Conservation (phyloP, 2,888 invertebrate genomes). For the Hanleya hanleyi region DNA sequence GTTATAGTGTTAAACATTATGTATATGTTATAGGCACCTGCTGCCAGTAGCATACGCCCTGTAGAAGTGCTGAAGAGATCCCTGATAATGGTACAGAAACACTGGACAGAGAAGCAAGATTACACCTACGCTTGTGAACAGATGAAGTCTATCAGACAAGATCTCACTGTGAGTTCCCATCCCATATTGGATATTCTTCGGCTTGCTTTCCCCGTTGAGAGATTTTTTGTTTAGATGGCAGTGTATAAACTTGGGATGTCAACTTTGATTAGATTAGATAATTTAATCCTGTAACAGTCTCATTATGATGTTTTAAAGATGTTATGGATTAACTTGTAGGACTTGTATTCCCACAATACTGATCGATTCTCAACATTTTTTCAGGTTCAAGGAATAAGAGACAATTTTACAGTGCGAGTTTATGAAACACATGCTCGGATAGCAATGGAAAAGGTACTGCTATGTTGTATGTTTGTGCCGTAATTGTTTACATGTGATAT, state of each 20-base stretch:
- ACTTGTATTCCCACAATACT: too few species aligned
- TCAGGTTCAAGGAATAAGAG: conserved; percentile 95
- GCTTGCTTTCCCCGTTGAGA: too few species aligned
- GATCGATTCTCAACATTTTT: too few species aligned
- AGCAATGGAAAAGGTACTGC: conserved; percentile 90
- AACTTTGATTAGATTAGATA: too few species aligned
- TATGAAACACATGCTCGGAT: conserved; percentile 99
- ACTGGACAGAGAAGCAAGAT: conserved; percentile 92
- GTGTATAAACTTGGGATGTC: too few species aligned
- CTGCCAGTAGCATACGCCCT: conserved; percentile 83
- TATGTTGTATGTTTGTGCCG: too few species aligned
- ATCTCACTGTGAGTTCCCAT: conserved; percentile 87
- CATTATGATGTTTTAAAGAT: too few species aligned
- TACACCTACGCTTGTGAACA: conserved; percentile 99
- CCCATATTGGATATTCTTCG: neutral
- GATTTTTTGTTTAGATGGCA: too few species aligned
- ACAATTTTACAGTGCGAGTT: conserved; percentile 96
- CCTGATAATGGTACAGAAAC: conserved; percentile 90
- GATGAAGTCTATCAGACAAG: conserved; percentile 98
- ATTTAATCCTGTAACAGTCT: too few species aligned
- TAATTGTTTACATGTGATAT: too few species aligned
- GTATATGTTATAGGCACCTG: conserved; percentile 90
- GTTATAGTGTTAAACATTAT: too few species aligned
- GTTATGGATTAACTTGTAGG: too few species aligned
- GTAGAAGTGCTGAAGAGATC: conserved; percentile 88